These are phyloP conservation scores for Bombus breviceps DNA, from an alignment of 1,140 invertebrate species.

Conservation along the genomic window DNA sequence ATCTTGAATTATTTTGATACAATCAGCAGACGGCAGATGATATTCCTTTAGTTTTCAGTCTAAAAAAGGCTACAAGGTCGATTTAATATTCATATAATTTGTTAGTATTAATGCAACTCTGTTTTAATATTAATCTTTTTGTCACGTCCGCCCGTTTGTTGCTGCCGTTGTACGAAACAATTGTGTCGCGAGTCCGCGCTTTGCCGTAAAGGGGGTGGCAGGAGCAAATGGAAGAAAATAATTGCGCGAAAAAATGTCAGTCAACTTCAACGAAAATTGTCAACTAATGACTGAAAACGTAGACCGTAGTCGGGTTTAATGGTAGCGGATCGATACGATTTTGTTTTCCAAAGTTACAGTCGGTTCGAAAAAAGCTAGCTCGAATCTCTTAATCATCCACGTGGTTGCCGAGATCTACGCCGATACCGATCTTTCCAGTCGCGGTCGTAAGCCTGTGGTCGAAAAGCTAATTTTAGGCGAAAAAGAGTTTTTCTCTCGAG, in stretches of 20 bases:
- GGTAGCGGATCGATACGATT: neutral
- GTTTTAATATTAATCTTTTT: neutral
- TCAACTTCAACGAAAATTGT: too few relatives aligned
- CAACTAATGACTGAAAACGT: neutral
- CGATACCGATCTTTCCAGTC: neutral
- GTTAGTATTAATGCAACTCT: neutral
- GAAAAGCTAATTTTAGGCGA: neutral
- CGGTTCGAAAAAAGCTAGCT: neutral
- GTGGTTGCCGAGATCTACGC: accelerated
- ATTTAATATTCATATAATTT: neutral
- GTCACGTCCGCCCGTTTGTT: neutral
- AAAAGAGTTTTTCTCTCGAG: slow-evolving; percentile 1
- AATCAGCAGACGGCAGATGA: neutral
- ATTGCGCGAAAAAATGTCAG: neutral
- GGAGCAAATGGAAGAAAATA: neutral
- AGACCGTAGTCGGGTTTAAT: neutral
- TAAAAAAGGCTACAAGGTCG: neutral
- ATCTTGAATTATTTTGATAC: neutral
- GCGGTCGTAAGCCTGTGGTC: too few relatives aligned
- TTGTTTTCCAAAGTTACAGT: neutral
- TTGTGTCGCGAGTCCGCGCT: neutral
- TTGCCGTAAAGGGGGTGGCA: too few relatives aligned
- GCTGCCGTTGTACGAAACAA: neutral
- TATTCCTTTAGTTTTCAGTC: neutral
- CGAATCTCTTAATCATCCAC: neutral